Evolutionary conservation across 2,113 vertebrate species (phyloP), one percentile per base, ranked within the genome.

Genomic region (Oncorhynchus kisutch): DNA sequence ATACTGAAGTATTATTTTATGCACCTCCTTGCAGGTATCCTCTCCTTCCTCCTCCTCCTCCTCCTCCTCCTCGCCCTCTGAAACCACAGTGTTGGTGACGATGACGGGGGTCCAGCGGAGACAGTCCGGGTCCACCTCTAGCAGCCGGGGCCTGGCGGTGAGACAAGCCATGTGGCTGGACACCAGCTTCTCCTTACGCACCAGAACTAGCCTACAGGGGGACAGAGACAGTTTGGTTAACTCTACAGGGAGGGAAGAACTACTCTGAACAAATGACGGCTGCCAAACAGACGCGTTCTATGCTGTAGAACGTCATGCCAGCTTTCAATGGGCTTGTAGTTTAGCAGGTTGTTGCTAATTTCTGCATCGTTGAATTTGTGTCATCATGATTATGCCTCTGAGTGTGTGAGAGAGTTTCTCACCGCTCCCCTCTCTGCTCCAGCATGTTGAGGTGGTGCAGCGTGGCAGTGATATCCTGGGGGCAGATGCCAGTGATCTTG

Each of bases 101-200:
- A 99, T 96, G 59, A 99, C 96, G 0, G 97, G 98, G 0, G 97
- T 99, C 98, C 98, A 99, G 73, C 97, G 96, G 64, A 99, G 92
- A 80, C 97, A 96, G 67, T 99, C 98, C 0, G 98, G 97, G 81
- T 99, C 97, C 12, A 99, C 97, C 1, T 97, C 96, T 8, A 99
- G 94, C 31, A 94, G 95, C 22, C 98, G 93, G 1, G 96, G 95
- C 20, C 95, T 94, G 2, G 93, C 92, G 64, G 95, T 92, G 3
- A 98, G 95, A 69, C 95, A 95, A 75, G 92, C 79, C 96, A 99
- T 96, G 77, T 99, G 97, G 13, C 87, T 93, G 31, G 94, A 84
- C 77, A 99, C 97, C 69, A 98, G 91, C 82, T 98, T 98, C 86
- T 99, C 98, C 76, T 95, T 90, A 76, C 97, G 95, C 84, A 99